phyloP scores from a whole-genome alignment of 2,888 invertebrate species.

The Chaitophorus viminalis region DNA sequence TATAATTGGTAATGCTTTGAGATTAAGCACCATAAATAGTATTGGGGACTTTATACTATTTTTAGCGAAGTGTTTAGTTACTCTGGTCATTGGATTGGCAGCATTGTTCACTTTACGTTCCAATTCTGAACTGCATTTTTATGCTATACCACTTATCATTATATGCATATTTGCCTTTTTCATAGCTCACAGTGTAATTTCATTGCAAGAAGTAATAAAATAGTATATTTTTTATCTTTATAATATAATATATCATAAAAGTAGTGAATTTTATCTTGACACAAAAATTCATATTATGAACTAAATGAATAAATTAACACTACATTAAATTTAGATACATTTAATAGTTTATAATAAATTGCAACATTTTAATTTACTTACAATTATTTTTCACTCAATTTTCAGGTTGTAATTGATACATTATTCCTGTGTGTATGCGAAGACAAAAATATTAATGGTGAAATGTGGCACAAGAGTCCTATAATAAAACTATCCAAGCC shows the following conservation, averaged over 20 bases:
- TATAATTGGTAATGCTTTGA: conserved; percentile 82
- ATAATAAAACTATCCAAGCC: conserved; percentile 52
- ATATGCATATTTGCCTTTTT: conserved; percentile 89
- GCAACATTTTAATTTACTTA: neutral
- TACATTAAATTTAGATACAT: neutral
- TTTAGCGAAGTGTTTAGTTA: conserved; percentile 84
- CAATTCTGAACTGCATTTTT: conserved; percentile 80
- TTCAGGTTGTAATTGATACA: conserved; percentile 93
- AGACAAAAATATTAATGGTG: conserved; percentile 85
- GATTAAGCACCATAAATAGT: conserved; percentile 91
- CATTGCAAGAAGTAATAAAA: conserved; percentile 86
- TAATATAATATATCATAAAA: neutral
- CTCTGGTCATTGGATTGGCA: conserved; percentile 82
- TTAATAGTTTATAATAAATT: neutral
- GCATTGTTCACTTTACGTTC: conserved; percentile 81
- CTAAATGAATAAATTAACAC: neutral
- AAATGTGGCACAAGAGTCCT: conserved; percentile 65
- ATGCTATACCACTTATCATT: conserved; percentile 85
- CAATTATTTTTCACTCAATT: conserved; percentile 64
- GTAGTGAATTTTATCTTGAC: neutral
- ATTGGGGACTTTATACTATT: conserved; percentile 93
- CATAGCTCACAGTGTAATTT: conserved; percentile 91
- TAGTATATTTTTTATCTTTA: neutral
- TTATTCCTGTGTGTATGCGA: conserved; percentile 94
- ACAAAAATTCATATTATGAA: neutral